These are phyloP conservation scores for Cephalopterus ornatus DNA, from an alignment of 2,113 vertebrate species.

Conservation along the genomic window DNA sequence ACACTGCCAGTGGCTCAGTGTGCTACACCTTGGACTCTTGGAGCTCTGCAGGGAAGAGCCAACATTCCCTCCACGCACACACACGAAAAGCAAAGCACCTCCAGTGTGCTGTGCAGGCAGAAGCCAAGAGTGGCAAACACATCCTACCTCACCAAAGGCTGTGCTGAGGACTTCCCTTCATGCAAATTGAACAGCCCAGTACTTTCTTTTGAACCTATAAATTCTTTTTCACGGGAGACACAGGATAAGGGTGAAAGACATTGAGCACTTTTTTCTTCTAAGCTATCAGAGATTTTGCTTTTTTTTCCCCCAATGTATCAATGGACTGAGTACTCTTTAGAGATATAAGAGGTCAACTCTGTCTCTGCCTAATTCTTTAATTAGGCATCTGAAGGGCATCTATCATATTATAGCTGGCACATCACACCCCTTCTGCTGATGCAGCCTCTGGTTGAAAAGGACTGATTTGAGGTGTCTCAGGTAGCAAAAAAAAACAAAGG, in stretches of 20 bases:
- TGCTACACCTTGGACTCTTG: neutral
- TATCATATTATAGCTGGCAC: neutral
- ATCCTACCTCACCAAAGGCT: neutral
- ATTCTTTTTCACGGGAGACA: neutral
- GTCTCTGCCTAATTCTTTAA: neutral
- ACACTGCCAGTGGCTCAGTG: neutral
- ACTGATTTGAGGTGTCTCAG: neutral
- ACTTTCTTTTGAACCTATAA: neutral
- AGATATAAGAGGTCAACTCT: neutral
- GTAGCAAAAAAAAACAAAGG: neutral
- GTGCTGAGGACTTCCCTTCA: neutral
- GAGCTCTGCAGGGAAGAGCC: neutral
- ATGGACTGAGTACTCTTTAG: neutral
- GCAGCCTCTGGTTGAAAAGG: neutral
- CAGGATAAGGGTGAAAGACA: neutral
- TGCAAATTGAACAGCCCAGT: neutral
- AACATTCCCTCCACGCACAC: neutral
- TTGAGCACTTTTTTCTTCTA: rapidly evolving
- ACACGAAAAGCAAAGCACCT: neutral
- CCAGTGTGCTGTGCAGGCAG: neutral
- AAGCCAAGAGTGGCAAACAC: neutral
- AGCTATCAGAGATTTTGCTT: neutral
- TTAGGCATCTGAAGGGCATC: neutral
- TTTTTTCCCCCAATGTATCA: neutral
- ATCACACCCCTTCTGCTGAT: neutral